Base-by-base conservation (phyloP, 2,797 vertebrate species). In the Danio aesculapii region DNA sequence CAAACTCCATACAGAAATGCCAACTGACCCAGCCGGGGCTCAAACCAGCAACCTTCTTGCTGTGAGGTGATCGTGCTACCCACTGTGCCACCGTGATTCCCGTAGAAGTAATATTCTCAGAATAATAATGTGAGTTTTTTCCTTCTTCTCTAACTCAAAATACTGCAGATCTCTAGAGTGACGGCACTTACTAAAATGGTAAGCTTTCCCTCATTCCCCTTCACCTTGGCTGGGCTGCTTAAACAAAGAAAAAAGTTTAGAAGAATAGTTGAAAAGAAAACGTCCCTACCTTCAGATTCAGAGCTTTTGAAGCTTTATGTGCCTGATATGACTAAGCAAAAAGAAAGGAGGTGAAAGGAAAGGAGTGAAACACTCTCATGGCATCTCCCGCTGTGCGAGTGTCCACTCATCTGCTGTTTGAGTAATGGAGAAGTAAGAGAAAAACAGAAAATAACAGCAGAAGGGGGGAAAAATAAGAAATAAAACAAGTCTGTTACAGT, bases 251-350 rank as follows among this genome's bases (percentile, higher is more conserved):
- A 74, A 66, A 52, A 47, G 50, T 59, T 67, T 75, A 50, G 17
- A 81, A 19, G 46, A 74, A 67, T 68, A 11, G 47, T 21, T 64
- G 55, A 61, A 58, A 81, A 58, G 13, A 68, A n/a, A 81, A 64
- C 9, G 6, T 83, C 64, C 75, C 77, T 80, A 74, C 62, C 77
- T 77, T 86, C 73, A 64, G 68, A 78, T 70, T 52, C 79, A 50
- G 52, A 63, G 72, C 19, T 77, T 73, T 84, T 83, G 73, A 81
- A 85, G 79, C 79, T 77, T 80, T n/a, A 59, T 76, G 69, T 73
- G 75, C 78, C 78, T 70, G 74, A 82, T 61, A 78, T 84, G 84
- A 84, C 73, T 85, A 84, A 77, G 79, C 77, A 53, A 77, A 57
- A 71, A 74, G 49, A 83, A 73, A 82, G 30, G 3, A 57, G 19